A percentile compares a stretch with the other conserved stretches of the same genome.
These are phyloP conservation scores for Brevipalpus yothersi DNA, from an alignment of 1,140 invertebrate species.

Conservation along the genomic window DNA sequence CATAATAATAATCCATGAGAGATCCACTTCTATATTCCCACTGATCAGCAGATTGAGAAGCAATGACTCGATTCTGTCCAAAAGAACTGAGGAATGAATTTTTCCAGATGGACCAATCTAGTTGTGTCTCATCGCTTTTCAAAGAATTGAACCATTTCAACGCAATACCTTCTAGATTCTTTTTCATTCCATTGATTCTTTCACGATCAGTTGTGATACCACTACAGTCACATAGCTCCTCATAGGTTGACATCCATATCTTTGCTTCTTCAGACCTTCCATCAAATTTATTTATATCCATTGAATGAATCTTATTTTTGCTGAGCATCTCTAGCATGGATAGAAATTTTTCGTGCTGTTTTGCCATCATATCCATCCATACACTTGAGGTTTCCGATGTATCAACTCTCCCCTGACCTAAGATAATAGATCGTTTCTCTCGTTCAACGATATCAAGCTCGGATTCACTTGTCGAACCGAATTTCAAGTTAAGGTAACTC, in stretches of 20 bases:
- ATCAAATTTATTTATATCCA: not conserved
- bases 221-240: not conserved
- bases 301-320: not conserved
- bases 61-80: not conserved
- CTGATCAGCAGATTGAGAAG: not conserved
- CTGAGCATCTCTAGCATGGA: not conserved
- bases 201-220: not conserved
- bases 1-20: not conserved
- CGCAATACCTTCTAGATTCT: not conserved
- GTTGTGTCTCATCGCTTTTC: not conserved
- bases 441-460: not conserved
- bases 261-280: not conserved
- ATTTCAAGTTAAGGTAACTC: not conserved
- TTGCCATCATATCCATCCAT: not conserved
- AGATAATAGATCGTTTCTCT: not conserved
- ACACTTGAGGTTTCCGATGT: not conserved
- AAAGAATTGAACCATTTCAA: slow-evolving; percentile 1
- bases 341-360: not conserved
- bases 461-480: not conserved
- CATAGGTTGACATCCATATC: not conserved
- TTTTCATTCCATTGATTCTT: not conserved
- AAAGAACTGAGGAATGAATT: not conserved
- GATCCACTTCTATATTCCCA: not conserved
- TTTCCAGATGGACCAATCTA: not conserved
- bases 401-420: too few relatives aligned